Conservation (phyloP, 2,797 vertebrate genomes). For the Sebastes matsubarae region DNA sequence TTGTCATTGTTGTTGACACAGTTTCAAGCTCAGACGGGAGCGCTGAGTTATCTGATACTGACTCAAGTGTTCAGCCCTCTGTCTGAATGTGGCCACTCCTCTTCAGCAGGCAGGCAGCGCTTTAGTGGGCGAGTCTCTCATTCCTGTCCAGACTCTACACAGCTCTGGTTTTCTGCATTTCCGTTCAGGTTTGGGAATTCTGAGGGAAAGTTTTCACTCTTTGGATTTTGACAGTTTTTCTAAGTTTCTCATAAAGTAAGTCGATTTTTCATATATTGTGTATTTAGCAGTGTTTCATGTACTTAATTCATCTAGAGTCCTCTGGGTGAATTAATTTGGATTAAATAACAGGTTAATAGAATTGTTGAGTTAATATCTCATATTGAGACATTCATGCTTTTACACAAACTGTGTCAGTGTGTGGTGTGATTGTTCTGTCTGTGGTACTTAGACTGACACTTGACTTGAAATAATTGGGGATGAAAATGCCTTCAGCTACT, state of each 20-base stretch:
- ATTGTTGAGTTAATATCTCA: not conserved
- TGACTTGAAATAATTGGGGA: not conserved
- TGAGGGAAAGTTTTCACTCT: conserved; percentile 3
- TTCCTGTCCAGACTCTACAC: conserved; percentile 53
- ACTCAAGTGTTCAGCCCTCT: conserved; percentile 56
- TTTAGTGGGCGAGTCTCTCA: conserved; percentile 63
- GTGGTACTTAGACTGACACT: not conserved
- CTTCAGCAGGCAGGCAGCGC: conserved; percentile 52
- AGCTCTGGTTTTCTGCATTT: conserved; percentile 29
- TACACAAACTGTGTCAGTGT: not conserved
- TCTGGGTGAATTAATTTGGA: not conserved
- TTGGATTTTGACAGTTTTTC: conserved; percentile 30
- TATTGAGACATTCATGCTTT: not conserved
- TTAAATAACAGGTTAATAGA: not conserved
- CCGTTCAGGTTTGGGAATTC: conserved; percentile 21
- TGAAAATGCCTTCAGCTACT: not conserved
- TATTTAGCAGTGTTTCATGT: not conserved
- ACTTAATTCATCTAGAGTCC: not conserved
- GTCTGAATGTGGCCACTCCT: conserved; percentile 66
- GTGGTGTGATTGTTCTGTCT: not conserved
- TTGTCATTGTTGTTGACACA: conserved; percentile 73
- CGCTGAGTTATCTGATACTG: conserved; percentile 64
- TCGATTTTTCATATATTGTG: not conserved
- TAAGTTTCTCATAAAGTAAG: conserved; percentile 60
- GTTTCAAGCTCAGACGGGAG: conserved; percentile 58